These are phyloP conservation scores for Mormyrops attenuatus DNA, from an alignment of 2,797 vertebrate species.

Conservation along the genomic window DNA sequence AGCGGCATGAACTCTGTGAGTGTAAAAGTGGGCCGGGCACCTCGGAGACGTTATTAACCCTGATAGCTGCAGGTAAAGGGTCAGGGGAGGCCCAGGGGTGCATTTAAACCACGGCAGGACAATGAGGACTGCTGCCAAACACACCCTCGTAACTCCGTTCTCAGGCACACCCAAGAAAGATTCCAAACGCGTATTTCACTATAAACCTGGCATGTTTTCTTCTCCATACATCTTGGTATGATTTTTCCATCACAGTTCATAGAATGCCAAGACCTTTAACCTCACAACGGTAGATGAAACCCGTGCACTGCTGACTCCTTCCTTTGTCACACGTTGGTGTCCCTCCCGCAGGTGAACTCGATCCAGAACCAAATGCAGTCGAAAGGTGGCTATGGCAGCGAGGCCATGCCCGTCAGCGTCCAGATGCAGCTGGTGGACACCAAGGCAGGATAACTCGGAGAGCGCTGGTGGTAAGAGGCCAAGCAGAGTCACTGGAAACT, in stretches of 20 bases:
- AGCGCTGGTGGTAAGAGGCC: slow-evolving; percentile 46
- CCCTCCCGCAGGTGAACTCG: slow-evolving; percentile 66
- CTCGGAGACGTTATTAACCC: neutral
- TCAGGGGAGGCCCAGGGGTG: neutral
- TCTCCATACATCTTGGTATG: neutral
- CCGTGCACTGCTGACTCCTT: neutral
- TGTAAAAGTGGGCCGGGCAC: slow-evolving; percentile 11
- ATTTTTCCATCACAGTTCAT: neutral
- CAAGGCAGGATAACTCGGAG: slow-evolving; percentile 70
- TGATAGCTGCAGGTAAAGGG: neutral
- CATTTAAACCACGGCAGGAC: neutral
- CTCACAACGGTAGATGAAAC: neutral
- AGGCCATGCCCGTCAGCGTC: slow-evolving; percentile 63
- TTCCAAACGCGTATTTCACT: neutral
- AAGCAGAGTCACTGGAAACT: too few species aligned
- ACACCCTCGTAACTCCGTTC: neutral
- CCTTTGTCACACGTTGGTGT: neutral
- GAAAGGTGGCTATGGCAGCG: slow-evolving; percentile 74
- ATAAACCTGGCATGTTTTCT: neutral
- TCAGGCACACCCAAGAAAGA: neutral
- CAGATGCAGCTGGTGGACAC: slow-evolving; percentile 81
- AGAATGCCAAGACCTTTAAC: neutral
- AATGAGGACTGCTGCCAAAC: neutral
- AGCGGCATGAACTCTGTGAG: slow-evolving; percentile 81
- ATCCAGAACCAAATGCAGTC: slow-evolving; percentile 87